A percentile compares a stretch with the other conserved stretches of the same genome.
Conservation (phyloP, 2,797 vertebrate genomes). For the Apogon talboti region DNA sequence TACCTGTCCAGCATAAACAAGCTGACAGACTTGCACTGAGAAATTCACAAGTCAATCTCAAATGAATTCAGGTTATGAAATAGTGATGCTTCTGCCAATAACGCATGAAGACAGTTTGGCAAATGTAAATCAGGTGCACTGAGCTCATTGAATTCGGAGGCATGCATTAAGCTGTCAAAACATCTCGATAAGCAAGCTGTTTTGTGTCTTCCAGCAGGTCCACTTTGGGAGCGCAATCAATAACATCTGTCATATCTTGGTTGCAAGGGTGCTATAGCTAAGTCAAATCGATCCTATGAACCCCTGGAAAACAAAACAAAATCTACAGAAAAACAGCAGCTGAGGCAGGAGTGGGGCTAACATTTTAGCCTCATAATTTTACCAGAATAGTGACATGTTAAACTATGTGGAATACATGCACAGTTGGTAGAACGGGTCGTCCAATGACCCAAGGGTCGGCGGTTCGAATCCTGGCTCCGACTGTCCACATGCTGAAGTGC, state of each 20-base stretch:
- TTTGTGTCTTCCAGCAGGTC: constrained; percentile 43
- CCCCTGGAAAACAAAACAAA: not conserved
- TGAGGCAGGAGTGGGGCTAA: no score
- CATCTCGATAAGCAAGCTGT: constrained; percentile 61
- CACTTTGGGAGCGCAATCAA: constrained; percentile 39
- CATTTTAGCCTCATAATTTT: no score
- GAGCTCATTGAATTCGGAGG: constrained; percentile 41
- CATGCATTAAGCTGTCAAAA: constrained; percentile 44
- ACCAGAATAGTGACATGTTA: no score
- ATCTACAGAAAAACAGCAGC: no score
- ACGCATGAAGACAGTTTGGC: constrained; percentile 21
- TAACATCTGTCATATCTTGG: constrained; percentile 51
- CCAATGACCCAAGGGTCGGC: no score
- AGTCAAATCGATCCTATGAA: constrained; percentile 19
- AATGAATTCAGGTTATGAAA: constrained; percentile 53
- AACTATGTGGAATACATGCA: no score
- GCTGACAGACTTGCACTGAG: constrained; percentile 28
- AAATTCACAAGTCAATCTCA: constrained; percentile 33
- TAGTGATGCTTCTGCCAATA: constrained; percentile 45
- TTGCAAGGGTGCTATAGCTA: constrained; percentile 9
- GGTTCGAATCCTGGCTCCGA: no score
- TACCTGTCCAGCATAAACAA: constrained; percentile 41
- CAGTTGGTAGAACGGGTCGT: no score
- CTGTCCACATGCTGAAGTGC: no score
- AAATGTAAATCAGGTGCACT: constrained; percentile 35